Conservation (phyloP, 2,797 vertebrate species). For the Erpetoichthys calabaricus region DNA sequence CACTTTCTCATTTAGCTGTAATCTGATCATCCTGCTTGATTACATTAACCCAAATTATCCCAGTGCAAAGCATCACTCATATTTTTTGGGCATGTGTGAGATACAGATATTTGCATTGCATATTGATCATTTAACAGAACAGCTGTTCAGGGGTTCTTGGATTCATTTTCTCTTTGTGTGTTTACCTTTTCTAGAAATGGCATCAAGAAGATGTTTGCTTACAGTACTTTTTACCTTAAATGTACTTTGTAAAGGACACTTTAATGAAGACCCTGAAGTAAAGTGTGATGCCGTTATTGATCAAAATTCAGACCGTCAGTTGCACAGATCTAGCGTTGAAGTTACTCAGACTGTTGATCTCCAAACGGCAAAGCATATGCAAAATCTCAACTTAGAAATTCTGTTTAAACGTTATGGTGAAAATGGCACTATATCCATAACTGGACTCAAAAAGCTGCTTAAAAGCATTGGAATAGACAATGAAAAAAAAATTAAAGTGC, state of each 20-base stretch:
- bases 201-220: conserved; percentile 5
- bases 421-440: conserved; percentile 74
- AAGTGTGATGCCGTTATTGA: conserved; percentile 22
- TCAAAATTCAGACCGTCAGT: neutral
- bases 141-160: too few relatives aligned
- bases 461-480: conserved; percentile 67
- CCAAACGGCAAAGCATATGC: conserved; percentile 48
- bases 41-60: too few relatives aligned
- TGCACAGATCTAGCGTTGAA: conserved; percentile 14
- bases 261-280: neutral
- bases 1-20: too few relatives aligned
- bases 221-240: conserved; percentile 17
- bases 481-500: conserved; percentile 47
- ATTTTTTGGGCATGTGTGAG: too few relatives aligned
- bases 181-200: conserved; percentile 13
- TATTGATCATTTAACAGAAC: too few relatives aligned
- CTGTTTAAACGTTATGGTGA: conserved; percentile 83
- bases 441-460: conserved; percentile 67
- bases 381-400: conserved; percentile 63
- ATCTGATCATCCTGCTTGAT: too few relatives aligned
- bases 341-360: conserved; percentile 43
- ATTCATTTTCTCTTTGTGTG: neutral
- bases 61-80: too few relatives aligned
- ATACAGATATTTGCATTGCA: too few relatives aligned
- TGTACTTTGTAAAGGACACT: neutral